Conservation (phyloP, 2,113 vertebrate species). For the Rhinolophus ferrumequinum region DNA sequence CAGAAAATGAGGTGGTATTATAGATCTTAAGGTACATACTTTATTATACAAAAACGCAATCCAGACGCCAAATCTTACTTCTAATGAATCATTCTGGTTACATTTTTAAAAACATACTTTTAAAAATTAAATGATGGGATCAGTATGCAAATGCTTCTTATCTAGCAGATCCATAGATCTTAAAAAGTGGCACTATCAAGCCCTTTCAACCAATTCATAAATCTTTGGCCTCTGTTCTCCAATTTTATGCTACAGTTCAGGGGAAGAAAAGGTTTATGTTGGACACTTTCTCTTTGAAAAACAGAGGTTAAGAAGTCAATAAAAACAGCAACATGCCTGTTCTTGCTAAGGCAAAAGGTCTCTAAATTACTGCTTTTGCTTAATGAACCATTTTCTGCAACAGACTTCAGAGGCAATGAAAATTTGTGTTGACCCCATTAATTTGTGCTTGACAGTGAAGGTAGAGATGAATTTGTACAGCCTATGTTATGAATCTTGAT, state of each 20-base stretch:
- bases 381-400: conserved; percentile 44
- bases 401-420: conserved; percentile 44
- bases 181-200: neutral
- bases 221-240: neutral
- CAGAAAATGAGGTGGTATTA: conserved; percentile 60
- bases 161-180: conserved; percentile 6
- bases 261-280: neutral
- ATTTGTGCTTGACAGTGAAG: conserved; percentile 33
- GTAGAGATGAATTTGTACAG: neutral
- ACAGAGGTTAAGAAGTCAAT: neutral
- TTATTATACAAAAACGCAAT: conserved; percentile 57
- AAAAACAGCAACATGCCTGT: neutral
- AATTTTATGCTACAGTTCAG: neutral
- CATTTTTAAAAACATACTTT: conserved; percentile 60
- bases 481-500: neutral
- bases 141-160: conserved; percentile 4
- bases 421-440: conserved; percentile 16
- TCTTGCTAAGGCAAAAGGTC: neutral
- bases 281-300: conserved; percentile 46
- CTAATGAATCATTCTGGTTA: conserved; percentile 47
- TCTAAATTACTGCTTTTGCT: neutral
- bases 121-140: conserved; percentile 28
- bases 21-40: conserved; percentile 40
- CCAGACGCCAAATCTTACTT: conserved; percentile 45
- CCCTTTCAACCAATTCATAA: neutral